These are phyloP conservation scores for Anthrax anthrax DNA, from an alignment of 2,888 invertebrate species.

Conservation along the genomic window DNA sequence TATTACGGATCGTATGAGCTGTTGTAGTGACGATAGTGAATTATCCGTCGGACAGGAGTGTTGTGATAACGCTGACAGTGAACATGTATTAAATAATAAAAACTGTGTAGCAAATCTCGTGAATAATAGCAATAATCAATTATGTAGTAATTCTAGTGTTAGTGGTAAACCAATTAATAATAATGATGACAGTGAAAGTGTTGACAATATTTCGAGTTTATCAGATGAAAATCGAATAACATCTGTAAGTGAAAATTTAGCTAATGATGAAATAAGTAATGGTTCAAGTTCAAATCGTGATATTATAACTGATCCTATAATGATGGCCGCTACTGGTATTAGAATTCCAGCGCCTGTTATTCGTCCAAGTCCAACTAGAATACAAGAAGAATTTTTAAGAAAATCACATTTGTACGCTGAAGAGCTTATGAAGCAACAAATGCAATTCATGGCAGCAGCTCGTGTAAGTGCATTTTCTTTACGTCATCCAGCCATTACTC, in stretches of 20 bases:
- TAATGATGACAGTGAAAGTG: conserved; percentile 11
- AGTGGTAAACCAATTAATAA: background rate
- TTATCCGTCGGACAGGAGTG: conserved; percentile 65
- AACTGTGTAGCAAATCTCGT: background rate
- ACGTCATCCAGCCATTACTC: conserved; percentile 13
- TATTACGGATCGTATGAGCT: conserved; percentile 40
- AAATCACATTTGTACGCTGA: conserved; percentile 34
- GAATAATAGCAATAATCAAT: background rate
- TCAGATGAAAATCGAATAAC: conserved; percentile 9
- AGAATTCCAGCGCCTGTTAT: conserved; percentile 17
- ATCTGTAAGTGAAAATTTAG: conserved; percentile 2
- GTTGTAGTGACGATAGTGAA: conserved; percentile 65
- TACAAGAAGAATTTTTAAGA: conserved; percentile 33
- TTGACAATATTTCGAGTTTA: conserved; percentile 9
- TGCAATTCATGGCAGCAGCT: conserved; percentile 34
- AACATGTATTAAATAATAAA: background rate
- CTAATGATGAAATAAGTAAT: conserved; percentile 10
- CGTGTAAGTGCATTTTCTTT: conserved; percentile 27
- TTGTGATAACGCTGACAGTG: conserved; percentile 13
- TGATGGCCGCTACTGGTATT: conserved; percentile 17
- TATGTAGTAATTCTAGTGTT: background rate
- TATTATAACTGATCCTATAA: conserved; percentile 14
- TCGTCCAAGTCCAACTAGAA: conserved; percentile 21
- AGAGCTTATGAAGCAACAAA: conserved; percentile 34
- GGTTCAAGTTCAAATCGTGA: conserved; percentile 9